Evolutionary conservation across 2,113 vertebrate genomes (phyloP), one percentile per base, ranked within the genome.

Genomic region (Gallinago jamesoni): DNA sequence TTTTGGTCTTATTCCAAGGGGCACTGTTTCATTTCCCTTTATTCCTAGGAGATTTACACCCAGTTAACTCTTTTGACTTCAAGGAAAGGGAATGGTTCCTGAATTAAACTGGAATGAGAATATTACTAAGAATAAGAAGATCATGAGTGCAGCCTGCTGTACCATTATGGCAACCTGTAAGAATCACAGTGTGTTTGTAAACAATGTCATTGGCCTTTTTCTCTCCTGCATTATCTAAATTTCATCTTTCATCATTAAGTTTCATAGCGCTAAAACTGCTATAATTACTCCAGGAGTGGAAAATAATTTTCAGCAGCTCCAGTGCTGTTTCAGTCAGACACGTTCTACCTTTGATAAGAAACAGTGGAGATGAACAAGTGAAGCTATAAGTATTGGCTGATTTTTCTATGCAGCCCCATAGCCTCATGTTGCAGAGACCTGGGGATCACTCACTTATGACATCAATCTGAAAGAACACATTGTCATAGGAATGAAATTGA

Each of bases 11-110:
- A 87, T 82, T 96, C 89, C 91, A 89, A 92, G 64, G 60, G 80
- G 64, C 73, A 90, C 84, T 87, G n/a, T 82, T 96, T 92, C 56
- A 63, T 70, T 93, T 94, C 73, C 60, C 59, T 73, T 88, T 93
- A 70, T 74, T 92, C 57, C 57, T 57, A 12, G 10, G 87, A 93
- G 76, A 91, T 87, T 95, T 94, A 90, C 47, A 94, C 43, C 64
- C 72, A 92, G 62, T 95, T 94, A 96, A 95, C 80, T 94, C 66
- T 93, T 91, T 80, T 92, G 66, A 76, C 57, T 94, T 93, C 78
- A 83, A 83, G 75, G 30, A 82, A 37, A 56, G 6, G 37, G 55
- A 88, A 80, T 23, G 4, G 20, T 64, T 90, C 70, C 62, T 85
- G 55, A 83, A 82, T 69, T 90, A 90, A 60, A 79, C 28, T 37